Evolutionary conservation across 2,113 vertebrate species (phyloP).

Genomic region (Microtus richardsoni): DNA sequence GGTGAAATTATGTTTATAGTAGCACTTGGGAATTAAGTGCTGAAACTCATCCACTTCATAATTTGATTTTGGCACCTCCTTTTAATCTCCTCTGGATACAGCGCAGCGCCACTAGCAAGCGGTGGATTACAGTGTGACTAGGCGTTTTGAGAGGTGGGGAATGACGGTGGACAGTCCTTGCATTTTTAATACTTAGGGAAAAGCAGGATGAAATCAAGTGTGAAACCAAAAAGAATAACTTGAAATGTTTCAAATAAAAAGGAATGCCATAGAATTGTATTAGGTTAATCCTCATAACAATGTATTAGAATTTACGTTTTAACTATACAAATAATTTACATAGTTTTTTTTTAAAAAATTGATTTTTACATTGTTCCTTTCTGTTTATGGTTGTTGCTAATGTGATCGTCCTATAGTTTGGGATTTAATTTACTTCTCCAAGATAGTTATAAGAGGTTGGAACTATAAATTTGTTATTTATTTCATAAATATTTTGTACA

Average conservation of each 20-base stretch:
- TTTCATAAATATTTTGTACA: not conserved
- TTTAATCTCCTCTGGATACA: conserved; percentile 47
- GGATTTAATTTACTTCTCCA: not conserved
- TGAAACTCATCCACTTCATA: conserved; percentile 51
- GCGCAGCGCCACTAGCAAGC: not conserved
- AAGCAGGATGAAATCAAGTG: not conserved
- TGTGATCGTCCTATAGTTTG: not conserved
- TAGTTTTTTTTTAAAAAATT: not conserved
- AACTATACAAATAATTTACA: not conserved
- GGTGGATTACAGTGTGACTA: not conserved
- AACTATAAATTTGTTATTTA: not conserved
- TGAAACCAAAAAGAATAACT: not conserved
- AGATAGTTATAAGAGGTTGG: not conserved
- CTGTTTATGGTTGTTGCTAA: not conserved
- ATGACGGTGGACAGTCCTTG: not conserved
- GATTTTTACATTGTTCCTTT: not conserved
- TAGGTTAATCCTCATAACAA: not conserved
- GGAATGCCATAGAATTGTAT: not conserved
- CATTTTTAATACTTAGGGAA: conserved; percentile 21
- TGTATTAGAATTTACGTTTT: not conserved
- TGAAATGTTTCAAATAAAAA: not conserved
- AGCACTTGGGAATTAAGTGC: conserved; percentile 73
- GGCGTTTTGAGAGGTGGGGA: not conserved
- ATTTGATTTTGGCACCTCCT: conserved; percentile 56
- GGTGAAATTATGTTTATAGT: conserved; percentile 51